These are phyloP conservation scores for Columba livia DNA, from an alignment of 2,113 vertebrate species.

Conservation along the genomic window DNA sequence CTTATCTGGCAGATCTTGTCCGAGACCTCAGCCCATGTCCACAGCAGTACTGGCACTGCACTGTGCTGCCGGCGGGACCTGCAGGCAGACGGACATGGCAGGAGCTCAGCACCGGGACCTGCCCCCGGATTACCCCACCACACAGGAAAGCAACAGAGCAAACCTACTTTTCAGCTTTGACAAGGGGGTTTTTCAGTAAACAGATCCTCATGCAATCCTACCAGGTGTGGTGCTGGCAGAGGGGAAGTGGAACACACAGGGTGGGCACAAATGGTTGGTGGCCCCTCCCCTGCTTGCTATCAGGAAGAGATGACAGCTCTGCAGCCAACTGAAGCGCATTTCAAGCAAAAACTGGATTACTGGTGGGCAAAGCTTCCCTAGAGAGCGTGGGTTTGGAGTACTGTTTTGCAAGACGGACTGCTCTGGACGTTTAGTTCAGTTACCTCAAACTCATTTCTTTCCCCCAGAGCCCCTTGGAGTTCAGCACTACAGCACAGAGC, in stretches of 20 bases:
- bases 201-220: not conserved
- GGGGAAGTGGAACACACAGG: not conserved
- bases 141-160: not conserved
- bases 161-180: not conserved
- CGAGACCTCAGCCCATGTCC: not conserved
- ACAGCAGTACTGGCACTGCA: not conserved
- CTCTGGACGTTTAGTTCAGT: not conserved
- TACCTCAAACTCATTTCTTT: not conserved
- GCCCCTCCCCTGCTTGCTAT: not conserved
- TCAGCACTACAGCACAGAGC: rapidly evolving
- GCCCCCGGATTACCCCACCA: not conserved
- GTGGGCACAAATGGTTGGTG: not conserved
- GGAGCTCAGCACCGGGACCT: not conserved
- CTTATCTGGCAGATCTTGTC: conserved; percentile 1
- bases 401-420: not conserved
- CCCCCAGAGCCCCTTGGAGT: rapidly evolving
- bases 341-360: not conserved
- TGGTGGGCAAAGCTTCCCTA: not conserved
- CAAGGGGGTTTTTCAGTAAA: not conserved
- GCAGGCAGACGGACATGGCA: not conserved
- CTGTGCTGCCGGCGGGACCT: not conserved
- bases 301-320: not conserved
- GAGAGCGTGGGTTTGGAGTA: not conserved
- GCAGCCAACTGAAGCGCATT: not conserved
- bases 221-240: not conserved